Conservation (phyloP, 2,113 vertebrate species). For the Etheostoma cragini region DNA sequence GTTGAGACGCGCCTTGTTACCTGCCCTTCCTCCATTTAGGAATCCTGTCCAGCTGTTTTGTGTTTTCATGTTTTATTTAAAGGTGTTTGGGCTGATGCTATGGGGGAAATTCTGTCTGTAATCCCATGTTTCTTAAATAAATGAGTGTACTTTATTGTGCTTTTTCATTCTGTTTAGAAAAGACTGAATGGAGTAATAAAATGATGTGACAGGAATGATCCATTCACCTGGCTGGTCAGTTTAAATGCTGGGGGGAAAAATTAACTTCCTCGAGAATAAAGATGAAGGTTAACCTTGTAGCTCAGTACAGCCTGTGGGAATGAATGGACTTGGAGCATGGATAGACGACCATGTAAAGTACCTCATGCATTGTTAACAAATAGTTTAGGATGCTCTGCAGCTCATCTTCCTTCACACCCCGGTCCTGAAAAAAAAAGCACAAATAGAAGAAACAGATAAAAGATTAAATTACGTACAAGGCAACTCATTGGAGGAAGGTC, state of each 20-base stretch:
- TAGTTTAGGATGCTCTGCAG: slow-evolving; percentile 98
- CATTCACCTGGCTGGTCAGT: neutral
- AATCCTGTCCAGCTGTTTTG: slow-evolving; percentile 24
- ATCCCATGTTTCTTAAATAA: slow-evolving; percentile 41
- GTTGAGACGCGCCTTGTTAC: neutral
- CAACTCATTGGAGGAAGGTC: neutral
- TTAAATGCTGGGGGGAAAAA: neutral
- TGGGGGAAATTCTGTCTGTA: slow-evolving; percentile 23
- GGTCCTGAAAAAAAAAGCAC: slow-evolving; percentile 85
- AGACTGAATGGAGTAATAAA: neutral
- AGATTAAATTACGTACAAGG: neutral
- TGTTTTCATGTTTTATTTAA: slow-evolving; percentile 17
- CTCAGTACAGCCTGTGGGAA: slow-evolving; percentile 6
- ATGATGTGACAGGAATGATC: slow-evolving; percentile 3
- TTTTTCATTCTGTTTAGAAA: slow-evolving; percentile 35
- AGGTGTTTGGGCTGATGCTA: slow-evolving; percentile 22
- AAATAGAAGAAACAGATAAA: neutral
- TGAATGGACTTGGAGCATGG: neutral
- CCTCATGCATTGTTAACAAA: slow-evolving; percentile 96
- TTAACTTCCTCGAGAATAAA: slow-evolving; percentile 6
- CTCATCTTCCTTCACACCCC: slow-evolving; percentile 98
- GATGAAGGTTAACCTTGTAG: slow-evolving; percentile 38
- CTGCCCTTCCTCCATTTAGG: slow-evolving; percentile 11
- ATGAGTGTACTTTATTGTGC: slow-evolving; percentile 22
- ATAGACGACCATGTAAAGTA: slow-evolving; percentile 65